Percentiles rank a stretch among this genome's conserved stretches.
phyloP scores from a whole-genome alignment of 2,797 vertebrate genomes.

The Artibeus jamaicensis region DNA sequence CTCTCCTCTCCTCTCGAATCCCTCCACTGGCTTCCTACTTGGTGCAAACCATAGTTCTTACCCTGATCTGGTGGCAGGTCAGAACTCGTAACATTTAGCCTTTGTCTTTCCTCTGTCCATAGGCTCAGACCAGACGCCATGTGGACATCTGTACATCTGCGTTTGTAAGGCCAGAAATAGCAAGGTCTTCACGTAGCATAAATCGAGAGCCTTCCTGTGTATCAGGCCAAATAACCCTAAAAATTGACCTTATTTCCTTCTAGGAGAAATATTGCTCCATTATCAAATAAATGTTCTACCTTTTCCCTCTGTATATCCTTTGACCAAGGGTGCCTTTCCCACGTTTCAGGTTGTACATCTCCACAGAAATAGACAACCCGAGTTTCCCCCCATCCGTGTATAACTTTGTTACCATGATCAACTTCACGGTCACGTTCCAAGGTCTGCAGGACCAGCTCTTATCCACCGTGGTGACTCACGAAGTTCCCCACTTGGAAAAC shows the following conservation, averaged over 20 bases:
- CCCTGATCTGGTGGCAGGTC: neutral
- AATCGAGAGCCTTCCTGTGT: neutral
- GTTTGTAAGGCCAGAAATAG: neutral
- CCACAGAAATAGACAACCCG: conserved; percentile 76
- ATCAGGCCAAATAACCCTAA: neutral
- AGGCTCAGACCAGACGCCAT: neutral
- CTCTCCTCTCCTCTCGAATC: neutral
- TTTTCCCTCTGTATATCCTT: neutral
- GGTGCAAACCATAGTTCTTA: neutral
- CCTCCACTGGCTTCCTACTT: neutral
- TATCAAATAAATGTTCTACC: neutral
- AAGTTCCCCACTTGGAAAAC: conserved; percentile 78
- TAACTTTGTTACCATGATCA: conserved; percentile 79
- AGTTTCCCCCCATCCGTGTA: conserved; percentile 75
- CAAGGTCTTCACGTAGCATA: neutral
- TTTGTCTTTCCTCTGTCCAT: neutral
- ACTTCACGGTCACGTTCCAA: conserved; percentile 79
- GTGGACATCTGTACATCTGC: neutral
- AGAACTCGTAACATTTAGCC: neutral
- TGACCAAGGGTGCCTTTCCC: neutral
- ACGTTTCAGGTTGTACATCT: conserved; percentile 77
- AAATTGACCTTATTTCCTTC: neutral
- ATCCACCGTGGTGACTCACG: conserved; percentile 73
- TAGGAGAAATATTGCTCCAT: neutral
- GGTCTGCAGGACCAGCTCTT: conserved; percentile 81